Evolutionary conservation across 2,797 vertebrate species (phyloP).

Genomic region (Botia almorhae): DNA sequence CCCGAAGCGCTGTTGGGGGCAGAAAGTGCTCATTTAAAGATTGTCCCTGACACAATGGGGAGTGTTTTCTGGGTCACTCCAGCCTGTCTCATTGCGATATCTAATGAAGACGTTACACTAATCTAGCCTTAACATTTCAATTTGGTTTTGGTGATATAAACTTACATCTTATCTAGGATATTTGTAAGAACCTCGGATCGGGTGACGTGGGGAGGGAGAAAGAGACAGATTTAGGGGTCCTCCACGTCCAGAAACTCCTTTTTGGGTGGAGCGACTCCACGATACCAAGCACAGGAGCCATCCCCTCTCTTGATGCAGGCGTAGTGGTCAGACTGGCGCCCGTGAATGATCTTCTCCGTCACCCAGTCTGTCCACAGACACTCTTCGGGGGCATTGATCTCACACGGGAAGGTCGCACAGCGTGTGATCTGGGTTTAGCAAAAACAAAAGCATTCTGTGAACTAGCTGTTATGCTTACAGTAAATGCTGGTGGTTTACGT

Average conservation of each 20-base stretch:
- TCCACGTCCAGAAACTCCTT: slow-evolving; percentile 96
- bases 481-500: neutral
- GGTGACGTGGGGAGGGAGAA: slow-evolving; percentile 57
- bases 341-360: slow-evolving; percentile 95
- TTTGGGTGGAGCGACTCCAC: slow-evolving; percentile 91
- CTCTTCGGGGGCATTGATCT: slow-evolving; percentile 89
- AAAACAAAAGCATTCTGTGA: slow-evolving; percentile 33
- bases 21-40: slow-evolving; percentile 68
- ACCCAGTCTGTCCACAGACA: slow-evolving; percentile 99
- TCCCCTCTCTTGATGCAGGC: slow-evolving; percentile 95
- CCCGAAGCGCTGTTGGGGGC: slow-evolving; percentile 64
- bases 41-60: slow-evolving; percentile 62
- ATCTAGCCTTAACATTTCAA: slow-evolving; percentile 61
- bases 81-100: slow-evolving; percentile 72
- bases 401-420: slow-evolving; percentile 92
- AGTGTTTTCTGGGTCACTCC: slow-evolving; percentile 81
- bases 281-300: slow-evolving; percentile 95
- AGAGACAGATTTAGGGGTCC: slow-evolving; percentile 85
- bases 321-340: slow-evolving; percentile 95
- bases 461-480: neutral
- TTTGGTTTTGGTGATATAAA: slow-evolving; percentile 56
- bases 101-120: slow-evolving; percentile 68
- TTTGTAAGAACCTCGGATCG: slow-evolving; percentile 58
- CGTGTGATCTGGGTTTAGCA: slow-evolving; percentile 84
- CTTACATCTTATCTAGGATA: slow-evolving; percentile 45